Evolutionary conservation across 2,113 vertebrate species (phyloP).

Genomic region (Marmota monax): DNA sequence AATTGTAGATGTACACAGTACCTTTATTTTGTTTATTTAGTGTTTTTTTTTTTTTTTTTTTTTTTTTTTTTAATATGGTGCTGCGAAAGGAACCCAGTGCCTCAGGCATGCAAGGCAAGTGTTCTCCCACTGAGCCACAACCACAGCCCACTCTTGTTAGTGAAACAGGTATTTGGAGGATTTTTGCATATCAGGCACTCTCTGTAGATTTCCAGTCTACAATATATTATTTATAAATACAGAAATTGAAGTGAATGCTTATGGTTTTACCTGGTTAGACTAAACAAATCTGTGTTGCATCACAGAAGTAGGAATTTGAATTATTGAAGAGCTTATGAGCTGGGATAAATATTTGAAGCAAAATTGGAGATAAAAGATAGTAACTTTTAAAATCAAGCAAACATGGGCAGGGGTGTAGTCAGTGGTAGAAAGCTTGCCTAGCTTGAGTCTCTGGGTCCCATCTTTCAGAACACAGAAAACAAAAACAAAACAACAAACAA

Average conservation of each 20-base stretch:
- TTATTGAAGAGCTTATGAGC: not conserved
- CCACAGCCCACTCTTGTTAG: not conserved
- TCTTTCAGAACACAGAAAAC: not conserved
- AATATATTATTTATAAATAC: not conserved
- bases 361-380: not conserved
- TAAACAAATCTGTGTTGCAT: not conserved
- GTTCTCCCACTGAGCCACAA: too few species aligned
- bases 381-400: not conserved
- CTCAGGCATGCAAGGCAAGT: too few species aligned
- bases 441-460: not conserved
- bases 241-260: constrained; percentile 9
- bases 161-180: not conserved
- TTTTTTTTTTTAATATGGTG: too few species aligned
- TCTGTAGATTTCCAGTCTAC: not conserved
- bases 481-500: not conserved
- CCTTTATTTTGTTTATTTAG: too few species aligned
- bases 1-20: too few species aligned
- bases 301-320: not conserved
- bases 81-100: too few species aligned
- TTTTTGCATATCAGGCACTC: not conserved
- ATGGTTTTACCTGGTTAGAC: not conserved
- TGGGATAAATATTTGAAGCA: not conserved
- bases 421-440: not conserved
- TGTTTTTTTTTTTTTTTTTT: too few species aligned
- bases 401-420: not conserved